These are phyloP conservation scores for Typhlichthys subterraneus DNA, from an alignment of 2,797 vertebrate species.

Conservation along the genomic window DNA sequence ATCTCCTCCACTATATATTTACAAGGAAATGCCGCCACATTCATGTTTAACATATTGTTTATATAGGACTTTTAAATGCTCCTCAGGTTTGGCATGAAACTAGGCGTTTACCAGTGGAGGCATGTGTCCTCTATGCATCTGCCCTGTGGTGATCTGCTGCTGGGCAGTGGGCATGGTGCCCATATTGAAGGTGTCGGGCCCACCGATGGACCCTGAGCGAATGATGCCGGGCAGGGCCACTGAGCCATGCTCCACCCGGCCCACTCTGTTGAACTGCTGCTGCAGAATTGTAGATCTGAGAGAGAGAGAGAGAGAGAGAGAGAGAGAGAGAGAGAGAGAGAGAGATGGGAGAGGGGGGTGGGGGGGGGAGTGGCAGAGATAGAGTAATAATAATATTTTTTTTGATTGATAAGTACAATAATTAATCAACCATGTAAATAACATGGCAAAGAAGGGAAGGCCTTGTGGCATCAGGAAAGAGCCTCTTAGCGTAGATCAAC, in stretches of 20 bases:
- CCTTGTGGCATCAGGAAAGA: too few relatives aligned
- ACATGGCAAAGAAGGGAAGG: too few relatives aligned
- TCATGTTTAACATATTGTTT: too few relatives aligned
- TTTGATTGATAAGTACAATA: too few relatives aligned
- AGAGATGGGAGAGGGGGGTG: neutral
- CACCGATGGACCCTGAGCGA: constrained; percentile 89
- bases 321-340: neutral
- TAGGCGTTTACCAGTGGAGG: constrained; percentile 86
- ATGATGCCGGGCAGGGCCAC: constrained; percentile 95
- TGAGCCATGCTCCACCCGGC: constrained; percentile 91
- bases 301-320: neutral
- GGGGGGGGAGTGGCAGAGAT: too few relatives aligned
- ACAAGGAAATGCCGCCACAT: too few relatives aligned
- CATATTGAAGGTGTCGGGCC: constrained; percentile 91
- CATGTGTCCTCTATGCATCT: constrained; percentile 99
- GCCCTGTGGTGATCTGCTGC: constrained; percentile 93
- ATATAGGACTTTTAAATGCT: too few relatives aligned
- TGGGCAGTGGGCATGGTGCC: constrained; percentile 95
- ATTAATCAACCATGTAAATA: neutral
- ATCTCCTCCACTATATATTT: too few relatives aligned
- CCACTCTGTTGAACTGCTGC: constrained; percentile 95
- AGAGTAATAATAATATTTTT: too few relatives aligned
- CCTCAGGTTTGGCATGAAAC: neutral
- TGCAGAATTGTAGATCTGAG: constrained; percentile 92
- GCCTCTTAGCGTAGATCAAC: too few relatives aligned